These are phyloP conservation scores for Pollenia amentaria DNA, from an alignment of 2,888 invertebrate genomes.

Conservation along the genomic window DNA sequence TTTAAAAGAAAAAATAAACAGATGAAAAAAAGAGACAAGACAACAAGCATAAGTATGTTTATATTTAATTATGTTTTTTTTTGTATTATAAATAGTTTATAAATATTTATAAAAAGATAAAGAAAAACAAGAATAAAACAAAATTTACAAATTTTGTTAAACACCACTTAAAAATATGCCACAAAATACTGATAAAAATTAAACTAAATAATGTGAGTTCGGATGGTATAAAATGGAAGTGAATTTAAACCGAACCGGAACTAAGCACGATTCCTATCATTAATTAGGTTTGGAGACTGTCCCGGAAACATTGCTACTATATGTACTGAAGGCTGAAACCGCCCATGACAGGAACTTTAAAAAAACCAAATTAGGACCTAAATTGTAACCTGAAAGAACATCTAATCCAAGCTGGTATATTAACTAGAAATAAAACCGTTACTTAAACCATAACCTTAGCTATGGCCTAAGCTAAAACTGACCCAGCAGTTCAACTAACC, in stretches of 20 bases:
- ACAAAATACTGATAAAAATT: conserved; percentile 54
- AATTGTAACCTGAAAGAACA: too few relatives aligned
- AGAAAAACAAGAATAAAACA: conserved; percentile 37
- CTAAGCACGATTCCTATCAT: background rate
- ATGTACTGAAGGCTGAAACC: too few relatives aligned
- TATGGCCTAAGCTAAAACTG: too few relatives aligned
- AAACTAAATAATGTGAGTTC: conserved; percentile 6
- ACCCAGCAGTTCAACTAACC: too few relatives aligned
- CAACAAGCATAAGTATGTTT: conserved; percentile 81
- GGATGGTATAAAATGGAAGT: background rate
- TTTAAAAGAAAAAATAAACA: conserved; percentile 76
- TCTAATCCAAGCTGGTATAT: too few relatives aligned
- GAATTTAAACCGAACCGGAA: background rate
- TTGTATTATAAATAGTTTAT: conserved; percentile 33
- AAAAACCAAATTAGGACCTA: too few relatives aligned
- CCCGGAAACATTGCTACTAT: too few relatives aligned
- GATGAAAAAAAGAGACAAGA: conserved; percentile 81
- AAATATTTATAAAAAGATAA: conserved; percentile 30
- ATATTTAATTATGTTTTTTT: conserved; percentile 11
- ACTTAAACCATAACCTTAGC: too few relatives aligned
- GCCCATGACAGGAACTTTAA: too few relatives aligned
- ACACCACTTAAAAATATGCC: conserved; percentile 72
- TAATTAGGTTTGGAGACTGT: too few relatives aligned
- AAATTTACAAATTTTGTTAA: conserved; percentile 40
- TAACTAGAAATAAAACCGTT: too few relatives aligned